Evolutionary conservation across 2,113 vertebrate species (phyloP).

Genomic region (Zosterops borbonicus): DNA sequence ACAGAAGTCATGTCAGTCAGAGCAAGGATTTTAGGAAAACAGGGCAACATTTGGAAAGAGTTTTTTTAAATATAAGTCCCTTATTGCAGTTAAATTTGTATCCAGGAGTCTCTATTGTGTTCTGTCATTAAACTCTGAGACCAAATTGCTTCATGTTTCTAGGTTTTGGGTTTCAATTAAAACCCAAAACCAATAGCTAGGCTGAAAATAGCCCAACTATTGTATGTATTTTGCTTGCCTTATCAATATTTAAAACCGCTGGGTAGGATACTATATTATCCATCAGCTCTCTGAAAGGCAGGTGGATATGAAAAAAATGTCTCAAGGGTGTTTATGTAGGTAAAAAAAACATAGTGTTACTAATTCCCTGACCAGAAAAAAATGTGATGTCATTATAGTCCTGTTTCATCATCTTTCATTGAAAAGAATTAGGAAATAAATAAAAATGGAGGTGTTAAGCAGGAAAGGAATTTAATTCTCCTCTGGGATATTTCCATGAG

Average conservation of each 20-base stretch:
- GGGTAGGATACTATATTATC: background rate
- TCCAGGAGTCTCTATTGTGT: background rate
- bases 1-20: background rate
- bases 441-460: background rate
- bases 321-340: background rate
- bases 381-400: background rate
- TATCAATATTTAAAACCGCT: background rate
- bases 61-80: background rate
- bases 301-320: background rate
- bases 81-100: background rate
- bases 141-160: background rate
- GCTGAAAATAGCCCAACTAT: background rate
- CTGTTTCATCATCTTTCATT: background rate
- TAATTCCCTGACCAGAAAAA: background rate
- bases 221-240: background rate
- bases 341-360: background rate
- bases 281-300: background rate
- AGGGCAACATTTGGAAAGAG: background rate
- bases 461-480: background rate
- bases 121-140: background rate
- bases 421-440: background rate
- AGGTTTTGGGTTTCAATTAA: background rate
- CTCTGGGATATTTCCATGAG: background rate
- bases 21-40: background rate
- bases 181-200: too few relatives aligned